Evolutionary conservation across 2,888 invertebrate genomes (phyloP).

Genomic region (Drosophila cyrtoloma): DNA sequence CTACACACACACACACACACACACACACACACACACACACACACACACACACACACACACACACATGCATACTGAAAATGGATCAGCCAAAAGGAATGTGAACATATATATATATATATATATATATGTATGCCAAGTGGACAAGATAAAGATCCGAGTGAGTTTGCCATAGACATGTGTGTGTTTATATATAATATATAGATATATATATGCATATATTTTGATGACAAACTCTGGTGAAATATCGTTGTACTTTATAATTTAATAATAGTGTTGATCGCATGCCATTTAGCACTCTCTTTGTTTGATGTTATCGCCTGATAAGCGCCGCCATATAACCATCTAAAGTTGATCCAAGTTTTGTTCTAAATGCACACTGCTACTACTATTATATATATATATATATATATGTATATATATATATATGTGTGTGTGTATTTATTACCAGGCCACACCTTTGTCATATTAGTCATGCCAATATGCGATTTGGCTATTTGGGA

Average conservation of each 20-base stretch:
- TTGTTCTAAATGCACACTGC: conserved; percentile 17
- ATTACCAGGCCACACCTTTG: neutral
- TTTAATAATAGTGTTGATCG: conserved; percentile 7
- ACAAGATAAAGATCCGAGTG: neutral
- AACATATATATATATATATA: neutral
- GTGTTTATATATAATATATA: neutral
- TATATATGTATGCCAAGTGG: neutral
- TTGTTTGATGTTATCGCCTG: conserved; percentile 63
- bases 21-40: neutral
- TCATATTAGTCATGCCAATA: conserved; percentile 53
- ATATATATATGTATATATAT: neutral
- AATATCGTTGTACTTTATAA: conserved; percentile 18
- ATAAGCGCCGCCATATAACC: conserved; percentile 37
- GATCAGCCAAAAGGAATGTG: conserved; percentile 47
- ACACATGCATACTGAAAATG: conserved; percentile 17
- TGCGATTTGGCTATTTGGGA: neutral
- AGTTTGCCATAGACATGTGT: neutral
- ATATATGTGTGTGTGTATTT: too few relatives aligned
- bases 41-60: neutral
- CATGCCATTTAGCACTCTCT: conserved; percentile 27
- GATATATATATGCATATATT: conserved; percentile 7
- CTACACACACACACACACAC: neutral
- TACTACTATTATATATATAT: too few relatives aligned
- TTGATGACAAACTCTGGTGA: conserved; percentile 33
- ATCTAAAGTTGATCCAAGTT: conserved; percentile 25